phyloP scores from a whole-genome alignment of 2,113 vertebrate genomes.

The Labeo rohita region DNA sequence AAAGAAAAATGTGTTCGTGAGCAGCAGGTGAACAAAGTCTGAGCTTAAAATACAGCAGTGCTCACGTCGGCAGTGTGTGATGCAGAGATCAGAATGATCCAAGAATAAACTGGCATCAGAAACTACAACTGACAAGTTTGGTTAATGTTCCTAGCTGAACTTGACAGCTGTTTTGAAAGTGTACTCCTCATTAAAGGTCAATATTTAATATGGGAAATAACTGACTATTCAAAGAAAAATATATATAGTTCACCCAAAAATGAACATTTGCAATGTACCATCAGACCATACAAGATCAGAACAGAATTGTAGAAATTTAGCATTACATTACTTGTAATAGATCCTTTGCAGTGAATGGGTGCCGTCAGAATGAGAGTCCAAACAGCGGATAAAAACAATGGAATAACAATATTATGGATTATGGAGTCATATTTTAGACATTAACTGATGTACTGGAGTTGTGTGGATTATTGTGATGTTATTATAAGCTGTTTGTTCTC shows the following conservation, averaged over 20 bases:
- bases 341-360: neutral
- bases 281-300: too few species aligned
- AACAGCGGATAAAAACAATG: neutral
- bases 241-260: neutral
- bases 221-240: neutral
- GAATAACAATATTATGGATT: neutral
- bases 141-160: neutral
- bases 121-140: slow-evolving; percentile 28
- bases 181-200: slow-evolving; percentile 11
- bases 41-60: slow-evolving; percentile 13
- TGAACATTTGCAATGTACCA: too few species aligned
- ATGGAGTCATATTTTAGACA: too few species aligned
- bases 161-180: slow-evolving; percentile 27
- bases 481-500: neutral
- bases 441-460: too few species aligned
- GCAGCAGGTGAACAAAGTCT: neutral
- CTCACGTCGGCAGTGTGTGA: slow-evolving; percentile 28
- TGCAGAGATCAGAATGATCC: slow-evolving; percentile 45
- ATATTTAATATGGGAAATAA: neutral
- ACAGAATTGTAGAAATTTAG: too few species aligned
- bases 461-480: neutral
- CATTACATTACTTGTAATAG: too few species aligned
- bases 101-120: slow-evolving; percentile 50
- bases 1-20: neutral
- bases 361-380: too few species aligned